Conservation (phyloP, 2,797 vertebrate genomes). For the Myripristis murdjan region DNA sequence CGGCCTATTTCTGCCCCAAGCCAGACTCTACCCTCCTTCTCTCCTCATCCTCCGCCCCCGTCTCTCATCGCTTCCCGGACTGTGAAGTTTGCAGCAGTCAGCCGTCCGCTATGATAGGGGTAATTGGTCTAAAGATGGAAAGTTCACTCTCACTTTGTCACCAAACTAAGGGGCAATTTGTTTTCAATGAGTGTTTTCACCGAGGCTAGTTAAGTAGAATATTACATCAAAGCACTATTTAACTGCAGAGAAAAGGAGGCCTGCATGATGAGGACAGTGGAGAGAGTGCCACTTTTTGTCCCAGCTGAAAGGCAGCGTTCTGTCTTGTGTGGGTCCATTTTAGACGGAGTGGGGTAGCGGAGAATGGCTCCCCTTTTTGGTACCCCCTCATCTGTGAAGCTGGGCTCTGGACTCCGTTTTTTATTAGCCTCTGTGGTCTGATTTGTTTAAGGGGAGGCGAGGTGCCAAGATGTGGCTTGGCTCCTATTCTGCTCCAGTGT, state of each 20-base stretch:
- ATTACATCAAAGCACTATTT: constrained; percentile 54
- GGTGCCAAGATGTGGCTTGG: constrained; percentile 82
- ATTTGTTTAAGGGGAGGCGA: constrained; percentile 82
- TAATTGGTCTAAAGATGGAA: constrained; percentile 76
- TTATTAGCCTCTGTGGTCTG: constrained; percentile 83
- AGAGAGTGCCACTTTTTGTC: constrained; percentile 59
- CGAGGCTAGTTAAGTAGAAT: constrained; percentile 47
- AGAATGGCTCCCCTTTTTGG: constrained; percentile 72
- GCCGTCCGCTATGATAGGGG: constrained; percentile 56
- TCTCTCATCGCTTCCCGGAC: constrained; percentile 54
- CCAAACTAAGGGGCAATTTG: constrained; percentile 64
- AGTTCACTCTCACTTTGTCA: constrained; percentile 61
- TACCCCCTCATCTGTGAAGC: constrained; percentile 69
- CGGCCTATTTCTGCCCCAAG: constrained; percentile 62
- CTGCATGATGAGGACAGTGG: constrained; percentile 39
- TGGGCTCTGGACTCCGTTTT: constrained; percentile 68
- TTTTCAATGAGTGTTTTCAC: constrained; percentile 50
- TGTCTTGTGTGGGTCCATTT: constrained; percentile 55
- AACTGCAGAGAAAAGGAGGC: constrained; percentile 29
- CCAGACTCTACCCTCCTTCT: constrained; percentile 50
- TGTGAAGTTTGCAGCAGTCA: constrained; percentile 67
- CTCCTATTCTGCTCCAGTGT: constrained; percentile 77
- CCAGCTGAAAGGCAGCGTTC: constrained; percentile 44
- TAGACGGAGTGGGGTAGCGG: constrained; percentile 22
- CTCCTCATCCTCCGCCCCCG: constrained; percentile 42